Evolutionary conservation across 1,140 invertebrate species (phyloP), one percentile per base, ranked within the genome.

Genomic region (Brachionus calyciflorus): DNA sequence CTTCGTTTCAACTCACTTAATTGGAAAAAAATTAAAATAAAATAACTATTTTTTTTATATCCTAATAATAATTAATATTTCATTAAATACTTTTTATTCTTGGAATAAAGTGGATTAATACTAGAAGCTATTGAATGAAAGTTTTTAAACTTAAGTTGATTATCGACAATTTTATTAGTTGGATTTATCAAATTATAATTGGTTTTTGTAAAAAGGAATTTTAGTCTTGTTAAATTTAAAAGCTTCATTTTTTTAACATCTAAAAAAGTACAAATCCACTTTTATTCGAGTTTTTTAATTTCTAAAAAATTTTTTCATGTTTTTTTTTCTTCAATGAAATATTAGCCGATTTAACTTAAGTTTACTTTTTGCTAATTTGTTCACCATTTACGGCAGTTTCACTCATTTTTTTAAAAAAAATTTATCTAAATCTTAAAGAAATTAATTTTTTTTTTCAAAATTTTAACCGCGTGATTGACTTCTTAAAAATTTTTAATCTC

Each of bases 1-100:
- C 92, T 87, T 49, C 94, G 88, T 86, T 98, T 98, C 68, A 92
- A 86, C 86, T 98, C 94, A 89, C 93, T 97, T 79, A 17, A 57
- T 19, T 7, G 24, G 12, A 44, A 44, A 14, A 10, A 24, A 28
- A 65, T 24, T 44, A 65, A 24, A 41, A 41, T 41, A 30, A 14
- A 60, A 24, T n/a, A 60, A 60, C 55, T 28, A 60, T n/a, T n/a
- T n/a, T n/a, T n/a, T n/a, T n/a, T n/a, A n/a, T n/a, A n/a, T n/a
- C n/a, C n/a, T n/a, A 17, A 46, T 37, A 37, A 9, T 37, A 9
- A 37, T 37, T 37, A 37, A 37, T 37, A 9, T 37, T 37, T 37
- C 9, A 37, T 9, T 9, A 37, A 37, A 65, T 44, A 65, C 60
- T 65, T 65, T 24, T 65, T 65, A 21, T 44, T 65, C 19, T 65